Evolutionary conservation across 1,140 invertebrate genomes (phyloP), one percentile per base, ranked within the genome.

Genomic region (Ceratina calcarata): DNA sequence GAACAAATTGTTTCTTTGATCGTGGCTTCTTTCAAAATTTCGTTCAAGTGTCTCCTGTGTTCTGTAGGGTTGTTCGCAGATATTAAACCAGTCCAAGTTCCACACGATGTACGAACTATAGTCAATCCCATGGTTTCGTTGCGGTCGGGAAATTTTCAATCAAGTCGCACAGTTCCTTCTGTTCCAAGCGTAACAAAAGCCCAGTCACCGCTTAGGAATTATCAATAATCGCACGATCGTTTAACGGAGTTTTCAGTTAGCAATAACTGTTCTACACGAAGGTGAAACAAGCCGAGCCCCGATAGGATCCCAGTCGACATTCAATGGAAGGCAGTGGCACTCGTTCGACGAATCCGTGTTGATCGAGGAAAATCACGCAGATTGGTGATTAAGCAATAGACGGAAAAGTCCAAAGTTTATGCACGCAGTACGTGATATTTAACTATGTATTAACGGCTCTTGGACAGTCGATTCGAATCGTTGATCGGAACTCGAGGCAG

Each of bases 1-100:
- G 45, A 24, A 13, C 75, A 78, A 78, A 78, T 78, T 78, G 75
- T 78, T 78, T 78, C 67, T 71, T 62, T 10, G 64, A 49, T 68
- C 53, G 53, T 22, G 32, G 32, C 32, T 6, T 37, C 32, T 37
- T 37, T 37, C 32, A 37, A 37, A 6, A 37, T 37, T 37, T 37
- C 32, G 6, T 37, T 37, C 2, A 37, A 37, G 6, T 6, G 6
- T 37, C 6, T 37, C 32, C 6, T 37, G 32, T 37, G 6, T 37
- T 6, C 32, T 37, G 2, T 37, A 37, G 32, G 2, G 32, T 37
- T 37, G 32, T 37, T n/a, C n/a, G n/a, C n/a, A n/a, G n/a, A n/a
- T n/a, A n/a, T n/a, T n/a, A n/a, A n/a, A n/a, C n/a, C n/a, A 37
- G 32, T 37, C 6, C 32, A 6, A 37, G 32, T 37, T 37, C 32